A percentile compares a stretch with the other conserved stretches of the same genome.
Conservation (phyloP, 2,888 invertebrate genomes). For the Periphyllus acericola region DNA sequence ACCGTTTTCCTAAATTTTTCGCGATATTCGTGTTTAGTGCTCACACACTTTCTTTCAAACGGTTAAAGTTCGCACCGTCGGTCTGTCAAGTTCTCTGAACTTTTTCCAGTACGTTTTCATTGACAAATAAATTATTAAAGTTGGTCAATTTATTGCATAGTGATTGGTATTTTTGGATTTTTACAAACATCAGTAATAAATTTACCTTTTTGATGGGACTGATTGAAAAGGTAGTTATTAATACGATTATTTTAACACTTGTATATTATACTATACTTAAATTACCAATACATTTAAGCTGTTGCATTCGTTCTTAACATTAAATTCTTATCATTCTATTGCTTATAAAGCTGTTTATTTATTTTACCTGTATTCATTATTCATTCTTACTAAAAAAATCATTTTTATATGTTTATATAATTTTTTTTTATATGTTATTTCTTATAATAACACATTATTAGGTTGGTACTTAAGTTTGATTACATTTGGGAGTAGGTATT, state of each 20-base stretch:
- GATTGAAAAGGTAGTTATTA: conserved; percentile 24
- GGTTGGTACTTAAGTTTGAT: too few relatives aligned
- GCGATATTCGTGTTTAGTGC: neutral
- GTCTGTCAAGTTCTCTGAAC: neutral
- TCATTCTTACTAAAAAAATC: too few relatives aligned
- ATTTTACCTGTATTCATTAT: neutral
- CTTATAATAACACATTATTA: too few relatives aligned
- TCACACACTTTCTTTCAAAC: neutral
- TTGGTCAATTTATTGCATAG: neutral
- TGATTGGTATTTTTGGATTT: conserved; percentile 13
- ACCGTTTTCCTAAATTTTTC: neutral
- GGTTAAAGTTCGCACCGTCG: neutral
- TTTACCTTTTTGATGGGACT: conserved; percentile 17
- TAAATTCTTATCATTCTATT: neutral
- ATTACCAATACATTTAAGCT: neutral
- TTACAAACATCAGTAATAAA: conserved; percentile 1
- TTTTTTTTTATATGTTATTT: too few relatives aligned
- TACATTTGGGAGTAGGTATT: too few relatives aligned
- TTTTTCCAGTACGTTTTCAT: conserved; percentile 26
- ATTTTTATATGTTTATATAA: too few relatives aligned
- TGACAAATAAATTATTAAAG: neutral
- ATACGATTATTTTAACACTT: neutral
- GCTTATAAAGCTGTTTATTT: neutral
- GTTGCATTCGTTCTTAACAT: neutral
- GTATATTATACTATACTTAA: neutral